Base-by-base conservation (phyloP, 2,888 invertebrate species). In the Rhingia rostrata region DNA sequence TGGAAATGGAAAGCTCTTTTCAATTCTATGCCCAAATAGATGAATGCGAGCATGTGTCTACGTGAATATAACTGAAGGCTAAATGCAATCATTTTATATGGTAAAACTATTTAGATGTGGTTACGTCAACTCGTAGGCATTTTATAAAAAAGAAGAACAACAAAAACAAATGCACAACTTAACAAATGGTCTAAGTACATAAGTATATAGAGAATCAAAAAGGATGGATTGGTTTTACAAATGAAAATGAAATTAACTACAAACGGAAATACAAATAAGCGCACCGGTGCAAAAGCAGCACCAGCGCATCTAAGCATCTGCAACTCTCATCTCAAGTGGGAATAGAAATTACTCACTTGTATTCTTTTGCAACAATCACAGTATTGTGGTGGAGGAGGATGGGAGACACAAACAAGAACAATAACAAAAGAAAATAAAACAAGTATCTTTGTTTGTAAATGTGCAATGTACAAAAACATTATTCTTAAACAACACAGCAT, bases 91-190 rank as follows among this genome's bases (percentile, higher is more conserved):
- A 73, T 63, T 73, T 67, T 72, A 78, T 83, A 54, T 53, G 39
- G 39, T 41, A 37, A 9, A 4, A 56, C 37, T 49, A 64, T 45
- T 32, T 43, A 43, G 58, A 66, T 43, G 63, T 41, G 78, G 47
- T 83, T 83, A 83, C 82, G 82, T 83, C 78, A 83, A 66, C 78
- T 12, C n/a, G 10, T 14, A 78, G 56, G 73, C 67, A 78, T 78
- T 72, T 53, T 33, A 63, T 33, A 41, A 10, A 33, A 37, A 14
- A 37, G 51, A 22, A 22, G 22, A 22, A 22, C 1, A 22, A 22
- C 1, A 22, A 22, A 22, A 22, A 22, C 1, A 22, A 22, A 12
- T 64, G 37, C 72, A 78, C 54, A 64, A 69, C 47, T 66, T 47
- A 78, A 41, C 45, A 53, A 10, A 51, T 10, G 6, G 33, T 60